These are phyloP conservation scores for Oasisia sp. DNA, from an alignment of 2,888 invertebrate genomes.

Conservation along the genomic window DNA sequence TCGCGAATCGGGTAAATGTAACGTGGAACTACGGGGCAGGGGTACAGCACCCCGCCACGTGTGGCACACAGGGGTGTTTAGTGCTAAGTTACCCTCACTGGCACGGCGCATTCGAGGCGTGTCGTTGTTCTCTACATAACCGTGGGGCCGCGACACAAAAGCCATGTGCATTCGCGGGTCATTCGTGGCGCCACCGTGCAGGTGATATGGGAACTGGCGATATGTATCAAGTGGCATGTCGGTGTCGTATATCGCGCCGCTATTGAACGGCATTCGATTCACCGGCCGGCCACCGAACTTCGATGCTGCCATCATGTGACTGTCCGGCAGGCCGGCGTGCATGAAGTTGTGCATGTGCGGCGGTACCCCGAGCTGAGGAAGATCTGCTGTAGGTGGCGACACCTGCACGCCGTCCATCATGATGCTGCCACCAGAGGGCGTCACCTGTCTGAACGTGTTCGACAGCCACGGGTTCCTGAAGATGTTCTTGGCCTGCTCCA, in stretches of 20 bases:
- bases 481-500: background rate
- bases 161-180: background rate
- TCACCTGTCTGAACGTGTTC: background rate
- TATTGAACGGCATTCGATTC: background rate
- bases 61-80: background rate
- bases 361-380: background rate
- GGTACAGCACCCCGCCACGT: background rate
- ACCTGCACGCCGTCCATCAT: background rate
- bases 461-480: background rate
- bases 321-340: background rate
- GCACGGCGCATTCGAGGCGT: background rate
- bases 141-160: background rate
- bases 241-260: background rate
- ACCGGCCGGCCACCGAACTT: background rate
- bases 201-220: background rate
- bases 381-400: background rate
- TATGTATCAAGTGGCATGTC: slow-evolving; percentile 2
- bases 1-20: background rate
- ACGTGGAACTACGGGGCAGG: background rate
- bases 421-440: background rate
- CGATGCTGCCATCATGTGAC: background rate
- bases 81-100: background rate
- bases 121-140: background rate
- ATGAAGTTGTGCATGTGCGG: background rate
- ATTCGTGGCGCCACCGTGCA: background rate